Evolutionary conservation across 64 coral and sea anemone genomes (phyloP), one percentile per base, ranked within the genome.

Genomic region (Catalaphyllia jardinei): DNA sequence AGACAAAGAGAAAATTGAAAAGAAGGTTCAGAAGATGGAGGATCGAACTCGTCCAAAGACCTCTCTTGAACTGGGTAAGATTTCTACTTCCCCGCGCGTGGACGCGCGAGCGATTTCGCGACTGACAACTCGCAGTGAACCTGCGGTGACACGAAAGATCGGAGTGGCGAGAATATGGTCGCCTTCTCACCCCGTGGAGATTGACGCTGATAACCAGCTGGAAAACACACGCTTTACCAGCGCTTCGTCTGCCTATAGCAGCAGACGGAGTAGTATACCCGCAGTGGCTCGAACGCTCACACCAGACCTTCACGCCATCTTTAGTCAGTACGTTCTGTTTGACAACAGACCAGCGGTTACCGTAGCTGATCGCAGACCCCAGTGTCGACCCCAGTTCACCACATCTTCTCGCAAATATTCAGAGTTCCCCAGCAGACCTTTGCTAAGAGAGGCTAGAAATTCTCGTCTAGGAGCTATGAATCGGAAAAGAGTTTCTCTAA

Each of bases 301-400:
- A 14, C 95, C 91, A 17, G 95, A 93, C 33, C 76, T 96, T 42
- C 95, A 96, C 87, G 83, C 83, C 51, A 96, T 96, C 30, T 91
- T 96, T 7, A 93, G 89, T 60, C 91, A 96, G n/a, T 96, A 96
- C 62, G 54, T 93, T 29, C 6, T 51, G 18, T 24, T 85, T 85
- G 62, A 85, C 63, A 71, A 42, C 39, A 85, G 62, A 24, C 81
- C 81, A 51, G 62, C 62, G 81, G 81, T 85, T 51, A 93, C 60
- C 31, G 52, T 38, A 74, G 90, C 35, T 76, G 79, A 30, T 15
- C 67, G 0, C 86, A 91, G 59, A 83, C 75, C 31, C 33, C n/a
- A n/a, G n/a, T n/a, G n/a, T n/a, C n/a, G n/a, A n/a, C n/a, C n/a
- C n/a, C 91, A n/a, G 49, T 91, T 6, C 86, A 75, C 52, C 49